Base-by-base conservation (phyloP, 2,888 invertebrate species). In the Schizaphis graminum region DNA sequence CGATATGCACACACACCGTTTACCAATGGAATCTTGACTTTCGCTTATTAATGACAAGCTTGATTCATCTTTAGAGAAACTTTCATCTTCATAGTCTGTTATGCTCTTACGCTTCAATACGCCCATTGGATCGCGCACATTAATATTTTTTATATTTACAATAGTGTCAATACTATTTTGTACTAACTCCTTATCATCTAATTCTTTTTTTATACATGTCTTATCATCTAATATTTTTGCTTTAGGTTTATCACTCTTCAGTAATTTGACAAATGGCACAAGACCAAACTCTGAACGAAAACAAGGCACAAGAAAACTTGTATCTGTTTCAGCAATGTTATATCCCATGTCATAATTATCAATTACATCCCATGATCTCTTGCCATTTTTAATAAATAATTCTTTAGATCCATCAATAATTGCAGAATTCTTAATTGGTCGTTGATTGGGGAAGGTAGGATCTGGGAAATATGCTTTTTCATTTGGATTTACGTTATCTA, bases 1-100 rank as follows among this genome's bases (percentile, higher is more conserved):
- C 94, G 99, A 99, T 95, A 99, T 97, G 96, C 98, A 98, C 94
- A 99, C 97, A 96, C 99, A 99, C 95, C 99, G 97, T 95, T 98
- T 97, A 77, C 98, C 98, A 95, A 99, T 96, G 95, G 98, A 97
- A 96, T 99, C 99, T 95, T 98, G 98, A 95, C 97, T 97, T 96
- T 98, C 98, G 95, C 98, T 97, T 41, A 98, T 97, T 95, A 98
- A 97, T 96, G 97, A 98, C 95, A 99, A 97, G 95, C 98, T 98
- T 94, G 98, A 98, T 96, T 99, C 98, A 96, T 99, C 98, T 95
- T 98, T 97, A 95, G 98, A 98, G 96, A 98, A 98, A 96, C 98
- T 98, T 96, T 99, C 98, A 96, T 98, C 98, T 96, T 99, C 98
- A 96, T 97, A 98, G 95, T 98, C 98, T 92, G 97, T 98, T 96